These are phyloP conservation scores for Linnaemya vulpina DNA, from an alignment of 2,888 invertebrate species.

Conservation along the genomic window DNA sequence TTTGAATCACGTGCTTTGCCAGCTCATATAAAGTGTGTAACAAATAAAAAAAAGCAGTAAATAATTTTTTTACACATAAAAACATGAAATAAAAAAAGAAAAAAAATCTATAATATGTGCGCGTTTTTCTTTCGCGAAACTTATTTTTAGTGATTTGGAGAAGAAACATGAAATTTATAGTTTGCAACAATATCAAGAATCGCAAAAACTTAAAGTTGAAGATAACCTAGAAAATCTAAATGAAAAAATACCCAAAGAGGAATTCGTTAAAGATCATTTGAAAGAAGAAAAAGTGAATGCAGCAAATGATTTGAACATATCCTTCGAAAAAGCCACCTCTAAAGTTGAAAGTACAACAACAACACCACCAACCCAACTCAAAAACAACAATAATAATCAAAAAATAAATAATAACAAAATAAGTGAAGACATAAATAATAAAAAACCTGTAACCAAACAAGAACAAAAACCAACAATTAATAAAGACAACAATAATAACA, in stretches of 20 bases:
- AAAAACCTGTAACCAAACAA: slow-evolving; percentile 59
- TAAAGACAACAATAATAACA: slow-evolving; percentile 31
- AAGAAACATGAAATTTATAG: slow-evolving; percentile 83
- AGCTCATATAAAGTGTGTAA: slow-evolving; percentile 51
- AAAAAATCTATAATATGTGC: slow-evolving; percentile 74
- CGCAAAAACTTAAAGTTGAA: slow-evolving; percentile 73
- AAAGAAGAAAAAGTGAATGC: slow-evolving; percentile 30
- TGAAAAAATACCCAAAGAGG: slow-evolving; percentile 47
- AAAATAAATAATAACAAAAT: slow-evolving; percentile 53
- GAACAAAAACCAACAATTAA: slow-evolving; percentile 58
- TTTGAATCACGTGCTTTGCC: slow-evolving; percentile 73
- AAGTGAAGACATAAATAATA: slow-evolving; percentile 59
- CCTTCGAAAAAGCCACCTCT: slow-evolving; percentile 37
- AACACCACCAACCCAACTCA: slow-evolving; percentile 70
- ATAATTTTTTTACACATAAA: slow-evolving; percentile 60
- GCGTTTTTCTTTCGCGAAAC: slow-evolving; percentile 71
- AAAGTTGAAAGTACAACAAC: slow-evolving; percentile 61
- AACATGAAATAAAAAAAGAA: slow-evolving; percentile 50
- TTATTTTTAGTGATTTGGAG: slow-evolving; percentile 83
- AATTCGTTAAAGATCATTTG: slow-evolving; percentile 14
- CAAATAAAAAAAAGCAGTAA: slow-evolving; percentile 49
- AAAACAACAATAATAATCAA: slow-evolving; percentile 48
- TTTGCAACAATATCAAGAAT: slow-evolving; percentile 83
- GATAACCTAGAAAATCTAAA: slow-evolving; percentile 69
- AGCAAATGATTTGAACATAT: slow-evolving; percentile 31